Conservation (phyloP, 2,797 vertebrate species). For the Danio albolineatus region DNA sequence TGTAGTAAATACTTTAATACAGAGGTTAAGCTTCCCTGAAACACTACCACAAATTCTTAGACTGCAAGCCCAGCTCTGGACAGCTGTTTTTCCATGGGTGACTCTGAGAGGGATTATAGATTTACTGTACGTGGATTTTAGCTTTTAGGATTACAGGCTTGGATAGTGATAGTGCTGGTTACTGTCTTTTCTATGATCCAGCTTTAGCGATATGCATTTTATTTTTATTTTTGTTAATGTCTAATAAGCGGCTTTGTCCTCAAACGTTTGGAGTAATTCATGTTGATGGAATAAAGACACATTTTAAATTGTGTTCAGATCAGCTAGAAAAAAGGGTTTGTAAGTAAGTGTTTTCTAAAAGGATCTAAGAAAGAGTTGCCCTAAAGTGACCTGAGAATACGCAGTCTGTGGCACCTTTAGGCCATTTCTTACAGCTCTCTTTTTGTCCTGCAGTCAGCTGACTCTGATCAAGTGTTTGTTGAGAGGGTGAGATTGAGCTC, state of each 20-base stretch:
- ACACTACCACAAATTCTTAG: constrained; percentile 66
- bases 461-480: constrained; percentile 82
- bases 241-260: constrained; percentile 6
- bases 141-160: constrained; percentile 91
- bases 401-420: constrained; percentile 71
- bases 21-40: background rate
- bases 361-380: constrained; percentile 51
- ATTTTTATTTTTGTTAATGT: constrained; percentile 60
- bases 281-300: background rate
- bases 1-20: background rate
- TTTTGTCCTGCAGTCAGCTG: constrained; percentile 82
- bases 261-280: constrained; percentile 16
- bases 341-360: constrained; percentile 44
- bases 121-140: constrained; percentile 88
- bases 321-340: background rate
- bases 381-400: constrained; percentile 69
- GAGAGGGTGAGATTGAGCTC: constrained; percentile 78
- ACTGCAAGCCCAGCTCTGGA: constrained; percentile 65
- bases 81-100: constrained; percentile 78
- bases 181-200: constrained; percentile 77
- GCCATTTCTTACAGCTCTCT: constrained; percentile 78
- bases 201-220: constrained; percentile 72
- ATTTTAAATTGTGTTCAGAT: background rate
- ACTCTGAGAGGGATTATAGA: constrained; percentile 91
- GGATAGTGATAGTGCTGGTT: constrained; percentile 87